Conservation (phyloP, 1,140 invertebrate species). For the Heliconius melpomene region DNA sequence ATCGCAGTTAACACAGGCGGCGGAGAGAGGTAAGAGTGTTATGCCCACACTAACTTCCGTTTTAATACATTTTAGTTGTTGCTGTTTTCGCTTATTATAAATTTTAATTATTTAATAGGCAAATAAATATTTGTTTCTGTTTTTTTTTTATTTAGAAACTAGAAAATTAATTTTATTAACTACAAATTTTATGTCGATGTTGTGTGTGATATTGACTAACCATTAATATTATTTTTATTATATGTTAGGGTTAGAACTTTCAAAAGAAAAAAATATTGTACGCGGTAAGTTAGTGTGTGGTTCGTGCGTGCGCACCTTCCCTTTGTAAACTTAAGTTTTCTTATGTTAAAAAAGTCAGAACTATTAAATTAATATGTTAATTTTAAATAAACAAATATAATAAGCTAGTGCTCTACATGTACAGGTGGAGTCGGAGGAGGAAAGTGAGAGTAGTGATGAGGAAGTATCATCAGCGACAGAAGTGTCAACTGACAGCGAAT, state of each 20-base stretch:
- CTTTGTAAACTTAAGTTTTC: background rate
- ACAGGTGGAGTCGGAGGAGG: constrained; percentile 85
- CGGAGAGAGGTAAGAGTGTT: constrained; percentile 60
- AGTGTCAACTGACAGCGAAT: constrained; percentile 95
- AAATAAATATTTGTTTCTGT: background rate
- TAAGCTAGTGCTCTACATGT: background rate
- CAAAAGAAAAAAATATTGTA: background rate
- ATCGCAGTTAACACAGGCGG: constrained; percentile 47
- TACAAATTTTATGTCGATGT: constrained; percentile 10
- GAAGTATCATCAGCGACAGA: constrained; percentile 92
- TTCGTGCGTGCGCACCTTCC: constrained; percentile 19
- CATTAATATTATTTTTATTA: constrained; percentile 1
- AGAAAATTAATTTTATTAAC: background rate
- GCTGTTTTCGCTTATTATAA: constrained; percentile 15
- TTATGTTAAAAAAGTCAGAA: background rate
- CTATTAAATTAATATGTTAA: background rate
- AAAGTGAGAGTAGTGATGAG: constrained; percentile 84
- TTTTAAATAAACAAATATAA: background rate
- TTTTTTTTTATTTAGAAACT: background rate
- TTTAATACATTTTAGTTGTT: constrained; percentile 31
- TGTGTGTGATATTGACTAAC: constrained; percentile 33
- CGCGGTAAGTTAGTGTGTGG: constrained; percentile 68
- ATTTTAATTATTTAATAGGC: background rate
- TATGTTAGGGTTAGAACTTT: background rate
- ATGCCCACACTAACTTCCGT: constrained; percentile 72